phyloP scores from a whole-genome alignment of 2,888 invertebrate species.

The Caenorhabditis virilis region DNA sequence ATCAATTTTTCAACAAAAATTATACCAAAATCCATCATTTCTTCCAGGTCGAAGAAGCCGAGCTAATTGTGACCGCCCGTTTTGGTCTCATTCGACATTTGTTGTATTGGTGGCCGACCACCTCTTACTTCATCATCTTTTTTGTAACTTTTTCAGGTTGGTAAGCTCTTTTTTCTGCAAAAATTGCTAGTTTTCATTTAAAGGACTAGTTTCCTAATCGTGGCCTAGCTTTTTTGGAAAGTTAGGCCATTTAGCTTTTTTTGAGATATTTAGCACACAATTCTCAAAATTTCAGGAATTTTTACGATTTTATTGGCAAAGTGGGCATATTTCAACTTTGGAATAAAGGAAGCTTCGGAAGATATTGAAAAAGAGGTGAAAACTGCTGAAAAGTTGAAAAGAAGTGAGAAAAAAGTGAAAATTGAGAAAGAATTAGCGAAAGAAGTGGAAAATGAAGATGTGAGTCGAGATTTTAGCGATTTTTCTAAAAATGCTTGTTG shows the following conservation, averaged over 20 bases:
- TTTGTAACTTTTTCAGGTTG: slow-evolving; percentile 3
- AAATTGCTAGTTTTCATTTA: not conserved
- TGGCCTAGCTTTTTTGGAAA: not conserved
- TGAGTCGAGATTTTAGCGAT: not conserved
- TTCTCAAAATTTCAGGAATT: not conserved
- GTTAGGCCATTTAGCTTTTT: not conserved
- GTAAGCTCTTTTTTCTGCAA: not conserved
- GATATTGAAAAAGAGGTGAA: not conserved
- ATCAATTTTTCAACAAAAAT: too few relatives aligned
- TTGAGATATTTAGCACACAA: not conserved
- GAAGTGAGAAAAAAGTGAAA: not conserved
- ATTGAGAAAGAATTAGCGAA: not conserved
- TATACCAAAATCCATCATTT: too few relatives aligned
- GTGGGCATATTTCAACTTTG: not conserved
- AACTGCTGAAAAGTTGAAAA: not conserved
- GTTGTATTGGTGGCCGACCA: slow-evolving; percentile 58
- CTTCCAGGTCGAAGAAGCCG: slow-evolving; percentile 51
- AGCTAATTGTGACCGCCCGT: slow-evolving; percentile 51
- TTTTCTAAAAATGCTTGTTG: not conserved
- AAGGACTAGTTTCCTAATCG: not conserved
- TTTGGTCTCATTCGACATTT: slow-evolving; percentile 57
- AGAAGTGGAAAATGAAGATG: not conserved
- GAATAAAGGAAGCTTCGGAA: not conserved
- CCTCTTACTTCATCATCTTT: slow-evolving; percentile 42
- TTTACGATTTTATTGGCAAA: not conserved